These are phyloP conservation scores for Drosophila paracracens DNA, from an alignment of 2,888 invertebrate genomes.

Conservation along the genomic window DNA sequence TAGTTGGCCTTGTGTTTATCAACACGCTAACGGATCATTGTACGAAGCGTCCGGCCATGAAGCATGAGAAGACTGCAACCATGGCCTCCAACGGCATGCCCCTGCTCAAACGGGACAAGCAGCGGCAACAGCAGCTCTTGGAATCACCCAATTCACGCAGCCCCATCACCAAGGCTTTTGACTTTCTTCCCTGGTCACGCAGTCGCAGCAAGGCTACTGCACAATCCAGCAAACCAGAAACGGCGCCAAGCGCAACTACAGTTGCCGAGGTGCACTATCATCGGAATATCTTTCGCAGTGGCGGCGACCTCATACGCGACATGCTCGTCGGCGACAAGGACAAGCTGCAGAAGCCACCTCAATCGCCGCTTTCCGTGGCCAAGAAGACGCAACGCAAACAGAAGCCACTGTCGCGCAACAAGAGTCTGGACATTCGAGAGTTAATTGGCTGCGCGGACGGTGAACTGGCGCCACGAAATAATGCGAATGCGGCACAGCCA, in stretches of 20 bases:
- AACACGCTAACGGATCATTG: conserved; percentile 44
- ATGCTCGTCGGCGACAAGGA: conserved; percentile 83
- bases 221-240: conserved; percentile 20
- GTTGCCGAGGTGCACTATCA: conserved; percentile 74
- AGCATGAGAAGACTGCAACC: conserved; percentile 76
- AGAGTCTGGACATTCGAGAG: conserved; percentile 84
- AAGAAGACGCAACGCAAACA: conserved; percentile 66
- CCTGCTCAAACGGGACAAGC: conserved; percentile 45
- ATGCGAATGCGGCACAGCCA: conserved; percentile 59
- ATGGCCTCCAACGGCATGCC: conserved; percentile 54
- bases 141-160: conserved; percentile 71
- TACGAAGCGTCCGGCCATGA: conserved; percentile 65
- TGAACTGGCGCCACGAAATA: conserved; percentile 71
- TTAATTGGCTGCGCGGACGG: conserved; percentile 81
- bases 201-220: conserved; percentile 69
- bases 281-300: conserved; percentile 83
- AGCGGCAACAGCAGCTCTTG: conserved; percentile 22
- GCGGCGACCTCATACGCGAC: conserved; percentile 82
- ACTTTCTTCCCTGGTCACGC: conserved; percentile 84
- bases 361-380: conserved; percentile 48
- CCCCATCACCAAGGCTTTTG: conserved; percentile 84
- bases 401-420: conserved; percentile 77
- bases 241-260: conserved; percentile 3
- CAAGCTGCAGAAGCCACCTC: conserved; percentile 68
- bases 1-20: conserved; percentile 34